Conservation (phyloP, 2,888 invertebrate species). For the Chesias legatella region DNA sequence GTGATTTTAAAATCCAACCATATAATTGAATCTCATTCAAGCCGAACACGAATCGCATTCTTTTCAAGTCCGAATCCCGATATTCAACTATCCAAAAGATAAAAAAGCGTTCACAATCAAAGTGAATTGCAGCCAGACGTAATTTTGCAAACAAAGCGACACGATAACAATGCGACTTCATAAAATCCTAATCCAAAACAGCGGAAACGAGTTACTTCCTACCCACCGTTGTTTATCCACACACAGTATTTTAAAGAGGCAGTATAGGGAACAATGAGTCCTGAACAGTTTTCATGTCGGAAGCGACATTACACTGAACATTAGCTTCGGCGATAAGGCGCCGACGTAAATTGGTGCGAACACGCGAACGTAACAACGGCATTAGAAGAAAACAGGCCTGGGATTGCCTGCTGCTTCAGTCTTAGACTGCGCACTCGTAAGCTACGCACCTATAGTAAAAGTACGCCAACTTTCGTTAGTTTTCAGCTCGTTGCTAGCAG, state of each 20-base stretch:
- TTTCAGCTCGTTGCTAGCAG: too few relatives aligned
- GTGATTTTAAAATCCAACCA: too few relatives aligned
- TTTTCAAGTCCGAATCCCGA: conserved; percentile 9
- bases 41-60: conserved; percentile 7
- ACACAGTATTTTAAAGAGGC: conserved; percentile 48
- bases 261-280: conserved; percentile 55
- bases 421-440: too few relatives aligned
- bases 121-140: conserved; percentile 11
- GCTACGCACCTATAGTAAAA: too few relatives aligned
- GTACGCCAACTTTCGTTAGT: too few relatives aligned
- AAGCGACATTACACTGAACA: conserved; percentile 74
- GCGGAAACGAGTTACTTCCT: conserved; percentile 46
- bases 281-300: conserved; percentile 73
- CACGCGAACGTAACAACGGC: conserved; percentile 59
- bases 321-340: conserved; percentile 72
- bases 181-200: conserved; percentile 35
- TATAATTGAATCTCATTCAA: too few relatives aligned
- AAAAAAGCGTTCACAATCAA: conserved; percentile 13
- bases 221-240: conserved; percentile 39
- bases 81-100: conserved; percentile 11
- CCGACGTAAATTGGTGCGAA: conserved; percentile 64
- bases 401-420: neutral
- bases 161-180: conserved; percentile 29
- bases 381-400: conserved; percentile 42
- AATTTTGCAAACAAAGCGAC: conserved; percentile 21